These are phyloP conservation scores for Ctenomys sociabilis DNA, from an alignment of 2,113 vertebrate species.

Conservation along the genomic window DNA sequence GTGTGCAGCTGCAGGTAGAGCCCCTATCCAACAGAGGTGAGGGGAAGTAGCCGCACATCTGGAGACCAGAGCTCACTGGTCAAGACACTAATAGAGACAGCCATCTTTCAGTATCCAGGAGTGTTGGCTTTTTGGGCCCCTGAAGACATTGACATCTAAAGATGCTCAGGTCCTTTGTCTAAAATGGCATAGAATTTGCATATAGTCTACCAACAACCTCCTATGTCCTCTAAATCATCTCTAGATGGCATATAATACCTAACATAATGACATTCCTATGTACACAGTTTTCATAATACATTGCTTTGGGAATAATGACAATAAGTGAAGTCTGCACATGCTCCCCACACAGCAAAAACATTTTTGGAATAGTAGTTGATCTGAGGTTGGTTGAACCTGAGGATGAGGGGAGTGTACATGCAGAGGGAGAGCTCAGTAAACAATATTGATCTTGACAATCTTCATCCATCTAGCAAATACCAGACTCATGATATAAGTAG, in stretches of 20 bases:
- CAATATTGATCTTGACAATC: not conserved
- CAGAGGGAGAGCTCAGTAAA: fast-evolving
- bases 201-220: not conserved
- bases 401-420: not conserved
- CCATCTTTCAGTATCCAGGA: not conserved
- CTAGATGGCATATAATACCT: not conserved
- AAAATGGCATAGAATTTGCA: not conserved
- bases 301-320: not conserved
- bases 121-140: not conserved
- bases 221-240: not conserved
- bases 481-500: not conserved
- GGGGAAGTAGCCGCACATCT: not conserved
- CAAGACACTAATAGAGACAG: not conserved
- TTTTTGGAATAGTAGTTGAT: not conserved
- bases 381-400: not conserved
- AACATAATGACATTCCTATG: not conserved
- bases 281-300: not conserved
- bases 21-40: fast-evolving
- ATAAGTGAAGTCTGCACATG: not conserved
- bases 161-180: not conserved
- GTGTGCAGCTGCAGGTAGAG: no score
- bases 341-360: not conserved
- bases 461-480: not conserved
- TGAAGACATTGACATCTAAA: not conserved
- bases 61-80: not conserved